Evolutionary conservation across 2,113 vertebrate species (phyloP).

Genomic region (Halichoerus grypus): DNA sequence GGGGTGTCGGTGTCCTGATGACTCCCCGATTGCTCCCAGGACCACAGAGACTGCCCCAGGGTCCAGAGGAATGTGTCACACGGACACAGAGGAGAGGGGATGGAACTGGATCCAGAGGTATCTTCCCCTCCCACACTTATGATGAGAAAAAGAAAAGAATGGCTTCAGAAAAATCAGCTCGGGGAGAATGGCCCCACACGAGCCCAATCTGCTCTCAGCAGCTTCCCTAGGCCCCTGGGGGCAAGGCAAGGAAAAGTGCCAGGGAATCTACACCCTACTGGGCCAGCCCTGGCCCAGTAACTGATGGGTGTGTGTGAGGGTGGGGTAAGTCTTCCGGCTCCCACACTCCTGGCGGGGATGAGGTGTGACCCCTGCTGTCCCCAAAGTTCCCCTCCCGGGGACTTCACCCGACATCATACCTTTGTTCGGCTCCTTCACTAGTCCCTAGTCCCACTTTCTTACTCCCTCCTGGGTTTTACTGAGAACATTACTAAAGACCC

Average conservation of each 20-base stretch:
- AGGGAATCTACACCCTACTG: background rate
- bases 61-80: background rate
- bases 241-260: background rate
- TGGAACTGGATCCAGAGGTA: background rate
- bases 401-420: background rate
- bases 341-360: background rate
- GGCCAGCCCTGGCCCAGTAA: background rate
- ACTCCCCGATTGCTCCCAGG: background rate
- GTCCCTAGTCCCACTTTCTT: background rate
- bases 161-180: background rate
- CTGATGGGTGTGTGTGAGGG: background rate
- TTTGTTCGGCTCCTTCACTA: background rate
- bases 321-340: background rate
- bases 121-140: background rate
- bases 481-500: constrained; percentile 1
- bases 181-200: background rate
- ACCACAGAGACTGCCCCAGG: background rate
- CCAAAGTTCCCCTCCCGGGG: background rate
- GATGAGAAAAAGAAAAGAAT: background rate
- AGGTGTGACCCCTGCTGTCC: background rate
- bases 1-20: background rate
- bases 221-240: background rate
- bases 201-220: background rate
- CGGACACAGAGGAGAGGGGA: no score
- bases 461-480: background rate